Percentiles rank a stretch among this genome's conserved stretches.
Evolutionary conservation across 1,140 invertebrate species (phyloP).

Genomic region (Trichonephila clavata): DNA sequence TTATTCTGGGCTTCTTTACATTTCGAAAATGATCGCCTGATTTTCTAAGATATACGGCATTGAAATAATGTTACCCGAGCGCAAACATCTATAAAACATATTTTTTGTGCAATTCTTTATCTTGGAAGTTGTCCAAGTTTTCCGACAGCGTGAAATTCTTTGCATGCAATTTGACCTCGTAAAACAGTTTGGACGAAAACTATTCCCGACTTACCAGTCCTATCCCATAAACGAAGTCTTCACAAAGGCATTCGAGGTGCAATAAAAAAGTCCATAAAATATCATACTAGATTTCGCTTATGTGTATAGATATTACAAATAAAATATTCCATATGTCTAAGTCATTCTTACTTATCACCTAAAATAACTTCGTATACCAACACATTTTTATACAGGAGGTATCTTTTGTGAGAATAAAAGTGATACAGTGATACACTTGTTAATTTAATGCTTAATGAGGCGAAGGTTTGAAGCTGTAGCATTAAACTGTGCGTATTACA

Average conservation of each 20-base stretch:
- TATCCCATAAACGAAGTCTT: constrained; percentile 42
- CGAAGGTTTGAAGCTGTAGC: not conserved
- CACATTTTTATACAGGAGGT: not conserved
- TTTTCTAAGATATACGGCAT: constrained; percentile 2
- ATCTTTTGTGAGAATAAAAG: not conserved
- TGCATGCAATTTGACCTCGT: constrained; percentile 47
- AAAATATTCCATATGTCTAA: constrained; percentile 43
- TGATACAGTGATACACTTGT: not conserved
- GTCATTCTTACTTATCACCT: constrained; percentile 44
- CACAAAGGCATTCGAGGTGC: constrained; percentile 43
- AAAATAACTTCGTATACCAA: constrained; percentile 24
- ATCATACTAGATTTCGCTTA: constrained; percentile 54
- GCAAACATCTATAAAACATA: constrained; percentile 42
- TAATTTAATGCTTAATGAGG: not conserved
- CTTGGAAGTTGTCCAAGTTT: constrained; percentile 69
- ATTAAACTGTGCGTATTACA: not conserved
- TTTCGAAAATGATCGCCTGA: constrained; percentile 22
- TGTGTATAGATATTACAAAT: constrained; percentile 50
- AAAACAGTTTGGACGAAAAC: constrained; percentile 48
- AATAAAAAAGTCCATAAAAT: constrained; percentile 71
- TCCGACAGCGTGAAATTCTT: constrained; percentile 50
- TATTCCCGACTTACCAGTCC: constrained; percentile 43
- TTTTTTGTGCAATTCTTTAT: constrained; percentile 33
- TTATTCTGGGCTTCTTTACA: not conserved
- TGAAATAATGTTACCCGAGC: constrained; percentile 41